Evolutionary conservation across 1,140 invertebrate species (phyloP).

Genomic region (Zaprionus tsacasi): DNA sequence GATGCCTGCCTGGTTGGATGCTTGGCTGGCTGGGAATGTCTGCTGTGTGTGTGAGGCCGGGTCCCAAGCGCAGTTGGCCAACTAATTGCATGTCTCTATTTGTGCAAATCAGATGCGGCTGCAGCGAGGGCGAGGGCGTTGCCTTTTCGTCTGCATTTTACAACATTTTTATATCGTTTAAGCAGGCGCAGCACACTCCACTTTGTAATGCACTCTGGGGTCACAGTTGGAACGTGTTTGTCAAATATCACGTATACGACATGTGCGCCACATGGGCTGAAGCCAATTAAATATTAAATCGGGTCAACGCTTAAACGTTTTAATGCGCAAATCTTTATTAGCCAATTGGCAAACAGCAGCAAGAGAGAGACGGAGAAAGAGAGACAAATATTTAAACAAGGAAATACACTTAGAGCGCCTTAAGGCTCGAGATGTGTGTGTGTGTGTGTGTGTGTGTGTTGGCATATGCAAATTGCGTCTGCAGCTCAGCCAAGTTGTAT

Average conservation of each 20-base stretch:
- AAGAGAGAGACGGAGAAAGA: neutral
- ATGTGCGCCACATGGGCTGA: constrained; percentile 48
- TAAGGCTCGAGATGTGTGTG: neutral
- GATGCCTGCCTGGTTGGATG: neutral
- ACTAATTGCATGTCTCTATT: constrained; percentile 77
- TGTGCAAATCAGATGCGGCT: constrained; percentile 55
- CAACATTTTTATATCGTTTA: constrained; percentile 61
- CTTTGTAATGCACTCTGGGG: constrained; percentile 58
- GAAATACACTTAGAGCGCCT: constrained; percentile 38
- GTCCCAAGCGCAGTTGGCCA: constrained; percentile 14
- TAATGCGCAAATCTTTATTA: constrained; percentile 62
- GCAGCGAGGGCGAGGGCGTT: constrained; percentile 3
- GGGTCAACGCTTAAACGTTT: constrained; percentile 56
- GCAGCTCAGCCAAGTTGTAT: constrained; percentile 20
- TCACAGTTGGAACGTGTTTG: constrained; percentile 58
- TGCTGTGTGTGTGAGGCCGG: neutral
- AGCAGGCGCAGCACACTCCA: constrained; percentile 22
- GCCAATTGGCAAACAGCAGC: constrained; percentile 45
- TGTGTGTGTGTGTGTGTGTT: constrained; percentile 16
- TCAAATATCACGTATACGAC: constrained; percentile 79
- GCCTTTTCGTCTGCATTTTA: constrained; percentile 50
- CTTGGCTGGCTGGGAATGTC: neutral
- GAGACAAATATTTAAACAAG: constrained; percentile 42
- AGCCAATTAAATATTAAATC: constrained; percentile 76
- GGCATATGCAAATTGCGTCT: constrained; percentile 41